Evolutionary conservation across 2,113 vertebrate species (phyloP).

Genomic region (Pangasianodon gigas): DNA sequence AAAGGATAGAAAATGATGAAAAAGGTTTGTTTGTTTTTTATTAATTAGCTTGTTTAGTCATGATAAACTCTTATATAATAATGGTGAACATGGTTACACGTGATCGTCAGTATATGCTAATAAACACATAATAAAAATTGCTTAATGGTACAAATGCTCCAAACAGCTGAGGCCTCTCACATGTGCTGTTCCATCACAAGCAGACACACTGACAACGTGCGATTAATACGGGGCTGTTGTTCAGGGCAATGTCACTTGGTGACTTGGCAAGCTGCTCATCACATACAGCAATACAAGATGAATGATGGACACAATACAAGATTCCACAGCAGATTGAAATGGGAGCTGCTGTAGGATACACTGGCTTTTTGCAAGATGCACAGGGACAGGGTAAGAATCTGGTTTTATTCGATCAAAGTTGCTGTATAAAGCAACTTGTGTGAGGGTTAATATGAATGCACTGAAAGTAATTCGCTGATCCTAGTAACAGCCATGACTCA

Average conservation of each 20-base stretch:
- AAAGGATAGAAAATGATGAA: not conserved
- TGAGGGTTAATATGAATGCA: not conserved
- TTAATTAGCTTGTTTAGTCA: not conserved
- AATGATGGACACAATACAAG: conserved; percentile 12
- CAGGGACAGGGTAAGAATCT: not conserved
- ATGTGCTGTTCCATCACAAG: conserved; percentile 23
- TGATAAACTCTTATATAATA: not conserved
- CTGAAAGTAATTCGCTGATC: not conserved
- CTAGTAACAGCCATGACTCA: not conserved
- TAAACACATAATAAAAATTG: conserved; percentile 11
- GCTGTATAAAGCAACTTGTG: not conserved
- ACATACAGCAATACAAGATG: conserved; percentile 26
- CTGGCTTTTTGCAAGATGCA: not conserved
- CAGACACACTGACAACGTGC: not conserved
- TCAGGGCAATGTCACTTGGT: conserved; percentile 30
- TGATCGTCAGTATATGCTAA: conserved; percentile 20
- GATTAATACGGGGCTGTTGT: conserved; percentile 23
- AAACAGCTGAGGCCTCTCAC: conserved; percentile 44
- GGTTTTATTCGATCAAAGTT: not conserved
- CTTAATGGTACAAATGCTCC: conserved; percentile 10
- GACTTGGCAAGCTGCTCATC: conserved; percentile 33
- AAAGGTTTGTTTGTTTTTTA: no score
- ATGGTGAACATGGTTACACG: not conserved
- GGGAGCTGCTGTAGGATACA: not conserved
- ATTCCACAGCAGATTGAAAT: conserved; percentile 7